phyloP scores from a whole-genome alignment of 2,113 vertebrate species.

The Muntiacus reevesi region DNA sequence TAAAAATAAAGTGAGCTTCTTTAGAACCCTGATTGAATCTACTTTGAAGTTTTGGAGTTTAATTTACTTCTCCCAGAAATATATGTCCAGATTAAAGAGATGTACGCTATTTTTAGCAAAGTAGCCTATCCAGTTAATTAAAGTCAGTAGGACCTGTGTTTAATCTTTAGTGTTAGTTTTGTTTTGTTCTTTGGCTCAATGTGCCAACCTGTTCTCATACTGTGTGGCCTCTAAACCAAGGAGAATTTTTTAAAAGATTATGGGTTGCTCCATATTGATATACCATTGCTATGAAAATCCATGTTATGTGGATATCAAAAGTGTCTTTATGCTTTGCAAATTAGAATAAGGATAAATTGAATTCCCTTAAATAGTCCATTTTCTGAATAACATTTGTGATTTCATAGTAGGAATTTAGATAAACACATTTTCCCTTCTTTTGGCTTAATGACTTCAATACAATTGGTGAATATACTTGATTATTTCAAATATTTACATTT shows the following conservation, averaged over 20 bases:
- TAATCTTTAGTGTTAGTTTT: conserved; percentile 31
- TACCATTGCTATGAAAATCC: neutral
- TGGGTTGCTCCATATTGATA: neutral
- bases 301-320: neutral
- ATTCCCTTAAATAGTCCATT: neutral
- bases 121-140: conserved; percentile 24
- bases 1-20: neutral
- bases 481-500: conserved; percentile 10
- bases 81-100: neutral
- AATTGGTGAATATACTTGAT: neutral
- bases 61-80: conserved; percentile 2
- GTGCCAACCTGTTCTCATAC: neutral
- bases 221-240: neutral
- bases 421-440: neutral
- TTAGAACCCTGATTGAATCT: conserved; percentile 1
- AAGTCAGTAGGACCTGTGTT: neutral
- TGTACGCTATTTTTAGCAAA: conserved; percentile 37
- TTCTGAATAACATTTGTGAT: conserved; percentile 23
- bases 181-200: neutral
- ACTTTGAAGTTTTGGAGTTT: neutral
- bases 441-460: neutral
- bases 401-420: neutral
- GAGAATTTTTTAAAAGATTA: neutral
- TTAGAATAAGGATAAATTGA: conserved; percentile 19
- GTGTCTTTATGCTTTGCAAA: neutral